Base-by-base conservation (phyloP, 1,140 invertebrate species). In the Chironomus striatipennis region DNA sequence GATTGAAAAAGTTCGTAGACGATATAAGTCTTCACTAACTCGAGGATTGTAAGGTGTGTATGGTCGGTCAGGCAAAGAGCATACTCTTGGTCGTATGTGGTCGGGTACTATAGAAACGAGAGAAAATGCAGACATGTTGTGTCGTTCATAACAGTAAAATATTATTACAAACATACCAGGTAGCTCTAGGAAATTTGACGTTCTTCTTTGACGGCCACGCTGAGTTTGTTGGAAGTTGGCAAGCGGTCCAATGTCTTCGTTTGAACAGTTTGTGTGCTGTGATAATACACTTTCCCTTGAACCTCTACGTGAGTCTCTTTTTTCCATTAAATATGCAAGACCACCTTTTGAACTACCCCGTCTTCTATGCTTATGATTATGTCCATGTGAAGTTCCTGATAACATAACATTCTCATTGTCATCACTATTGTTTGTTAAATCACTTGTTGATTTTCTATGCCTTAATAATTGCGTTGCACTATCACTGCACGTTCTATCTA, bases 1-100 rank as follows among this genome's bases (percentile, higher is more conserved):
- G 77, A 95, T 95, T 79, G 90, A 93, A 85, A 96, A 97, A 72
- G 92, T 95, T 0, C 94, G 83, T 43, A 96, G 87, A 65, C 94
- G 85, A 83, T 96, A 95, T 57, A 95, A 86, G 81, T 94, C 92
- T 77, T 93, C 90, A 10, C 90, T 90, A 15, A 88, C 85, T 15
- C 92, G 84, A 9, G 92, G 92, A 83, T 93, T 94, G 85, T 93
- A 93, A 0, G 89, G 86, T 10, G 65, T 18, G 7, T 57, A 57
- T 0, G 88, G 85, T 80, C 92, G 91, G 82, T 94, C 92, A 0
- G 92, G 92, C 57, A 94, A 82, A 73, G 91, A 93, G 81, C 92
- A 93, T 0, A 94, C 93, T 6, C 93, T 85, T 0, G 92, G 92
- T 42, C 93, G 82, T 74, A 93, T 88, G 79, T 93, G 91, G 82